phyloP scores from a whole-genome alignment of 2,888 invertebrate species.

The Ceratothoa steindachneri region DNA sequence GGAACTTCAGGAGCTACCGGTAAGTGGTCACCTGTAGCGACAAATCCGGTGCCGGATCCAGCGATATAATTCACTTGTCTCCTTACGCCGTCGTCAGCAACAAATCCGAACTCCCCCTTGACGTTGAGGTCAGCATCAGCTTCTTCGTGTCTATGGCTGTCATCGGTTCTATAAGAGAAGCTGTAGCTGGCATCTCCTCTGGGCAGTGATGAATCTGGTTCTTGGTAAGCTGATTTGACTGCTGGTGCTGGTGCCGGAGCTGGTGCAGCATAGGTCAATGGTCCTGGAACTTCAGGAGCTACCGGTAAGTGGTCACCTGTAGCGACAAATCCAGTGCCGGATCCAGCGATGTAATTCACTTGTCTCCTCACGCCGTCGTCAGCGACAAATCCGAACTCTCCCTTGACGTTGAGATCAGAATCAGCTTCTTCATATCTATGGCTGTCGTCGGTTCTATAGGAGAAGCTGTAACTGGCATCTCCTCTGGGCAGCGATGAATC shows the following conservation, averaged over 20 bases:
- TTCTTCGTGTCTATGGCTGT: conserved; percentile 44
- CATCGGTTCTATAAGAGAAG: conserved; percentile 32
- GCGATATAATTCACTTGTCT: too few relatives aligned
- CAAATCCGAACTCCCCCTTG: conserved; percentile 47
- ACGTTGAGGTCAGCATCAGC: conserved; percentile 43
- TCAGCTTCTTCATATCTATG: conserved; percentile 45
- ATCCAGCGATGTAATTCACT: conserved; percentile 44
- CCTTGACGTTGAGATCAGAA: conserved; percentile 37
- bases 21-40: too few relatives aligned
- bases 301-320: conserved; percentile 35
- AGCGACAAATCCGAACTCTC: conserved; percentile 48
- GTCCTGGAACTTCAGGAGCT: conserved; percentile 22
- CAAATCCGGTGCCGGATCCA: too few relatives aligned
- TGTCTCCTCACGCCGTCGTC: conserved; percentile 44
- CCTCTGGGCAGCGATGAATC: too few relatives aligned
- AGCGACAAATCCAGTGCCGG: conserved; percentile 42
- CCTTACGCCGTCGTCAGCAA: conserved; percentile 47
- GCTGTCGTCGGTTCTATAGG: conserved; percentile 47
- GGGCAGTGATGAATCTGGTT: conserved; percentile 11
- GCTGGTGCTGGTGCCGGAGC: too few relatives aligned
- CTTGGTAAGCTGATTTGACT: too few relatives aligned
- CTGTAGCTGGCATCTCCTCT: conserved; percentile 38
- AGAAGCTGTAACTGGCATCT: conserved; percentile 38
- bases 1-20: too few relatives aligned
- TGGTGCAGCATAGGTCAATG: too few relatives aligned